These are phyloP conservation scores for Drosophila baimaii DNA, from an alignment of 1,140 invertebrate species.

Conservation along the genomic window DNA sequence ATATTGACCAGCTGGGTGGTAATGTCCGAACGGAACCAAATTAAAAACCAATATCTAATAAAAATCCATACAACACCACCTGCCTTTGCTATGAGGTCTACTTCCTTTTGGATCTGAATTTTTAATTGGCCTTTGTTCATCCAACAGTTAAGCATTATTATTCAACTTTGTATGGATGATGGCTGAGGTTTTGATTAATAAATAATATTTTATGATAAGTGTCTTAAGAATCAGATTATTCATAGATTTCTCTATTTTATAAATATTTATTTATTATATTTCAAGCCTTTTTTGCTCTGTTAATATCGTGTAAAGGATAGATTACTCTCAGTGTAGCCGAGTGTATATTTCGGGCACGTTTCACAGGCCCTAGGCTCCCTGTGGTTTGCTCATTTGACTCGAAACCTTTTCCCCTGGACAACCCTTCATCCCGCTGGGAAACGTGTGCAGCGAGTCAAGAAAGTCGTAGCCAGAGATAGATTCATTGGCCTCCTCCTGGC, in stretches of 20 bases:
- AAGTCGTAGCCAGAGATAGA: slow-evolving; percentile 6
- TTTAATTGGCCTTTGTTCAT: neutral
- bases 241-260: too few species aligned
- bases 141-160: neutral
- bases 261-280: too few species aligned
- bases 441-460: slow-evolving; percentile 37
- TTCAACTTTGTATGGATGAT: neutral
- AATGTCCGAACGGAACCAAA: neutral
- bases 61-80: neutral
- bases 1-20: neutral
- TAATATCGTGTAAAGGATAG: neutral
- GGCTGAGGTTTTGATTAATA: neutral
- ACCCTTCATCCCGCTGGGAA: slow-evolving; percentile 19
- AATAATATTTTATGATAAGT: neutral
- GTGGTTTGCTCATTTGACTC: slow-evolving; percentile 13
- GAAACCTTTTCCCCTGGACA: slow-evolving; percentile 5
- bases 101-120: neutral
- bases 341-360: slow-evolving; percentile 38
- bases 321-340: neutral
- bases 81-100: neutral
- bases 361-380: neutral
- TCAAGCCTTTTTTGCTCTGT: too few species aligned
- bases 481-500: slow-evolving; percentile 26
- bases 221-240: too few species aligned
- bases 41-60: neutral